Base-by-base conservation (phyloP, 2,113 vertebrate genomes). In the sheep (Ovis aries) region DNA sequence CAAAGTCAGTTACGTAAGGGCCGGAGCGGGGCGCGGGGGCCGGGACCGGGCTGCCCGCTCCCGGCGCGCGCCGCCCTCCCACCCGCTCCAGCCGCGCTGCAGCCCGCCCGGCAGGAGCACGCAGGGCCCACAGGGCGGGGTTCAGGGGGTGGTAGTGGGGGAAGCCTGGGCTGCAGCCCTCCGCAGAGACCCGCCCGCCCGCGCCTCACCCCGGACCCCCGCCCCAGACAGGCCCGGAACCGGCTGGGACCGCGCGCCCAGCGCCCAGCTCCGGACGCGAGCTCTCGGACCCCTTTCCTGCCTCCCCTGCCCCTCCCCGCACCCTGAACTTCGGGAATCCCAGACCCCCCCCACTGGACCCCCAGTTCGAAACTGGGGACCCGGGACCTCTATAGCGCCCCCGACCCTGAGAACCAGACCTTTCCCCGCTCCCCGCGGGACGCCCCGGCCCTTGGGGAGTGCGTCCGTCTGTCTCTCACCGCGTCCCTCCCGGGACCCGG, bases 1-100 rank as follows among this genome's bases (percentile, higher is more conserved):
- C 97, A 86, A 94, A 97, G 96, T 90, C 97, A 96, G 97, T 98
- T 98, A 98, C 93, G 80, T 98, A 98, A 98, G 97, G 92, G 48
- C 95, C 19, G 2, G 91, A 93, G 57, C 74, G 3, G 86, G 90
- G 81, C 60, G 85, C 82, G 92, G 97, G 96, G 96, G 81, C 57
- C 83, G 33, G 1, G 78, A 80, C 80, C 45, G 1, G 7, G 88
- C 55, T 3, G 45, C 31, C 74, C 90, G 88, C 81, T 86, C 93
- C 52, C 74, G 50, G 77, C 4, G 95, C 27, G 50, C 57, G 23
- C 90, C 43, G 40, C 45, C 33, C 7, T 52, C 74, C 52, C 3
- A 36, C 77, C 95, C 1, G 50, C 80, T 71, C 59, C 43, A 55
- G 59, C 45, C 1, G 85, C 83, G 81, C 36, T 48, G 95, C 91